Evolutionary conservation across 2,113 vertebrate genomes (phyloP).

Genomic region (Psilopogon haemacephalus): DNA sequence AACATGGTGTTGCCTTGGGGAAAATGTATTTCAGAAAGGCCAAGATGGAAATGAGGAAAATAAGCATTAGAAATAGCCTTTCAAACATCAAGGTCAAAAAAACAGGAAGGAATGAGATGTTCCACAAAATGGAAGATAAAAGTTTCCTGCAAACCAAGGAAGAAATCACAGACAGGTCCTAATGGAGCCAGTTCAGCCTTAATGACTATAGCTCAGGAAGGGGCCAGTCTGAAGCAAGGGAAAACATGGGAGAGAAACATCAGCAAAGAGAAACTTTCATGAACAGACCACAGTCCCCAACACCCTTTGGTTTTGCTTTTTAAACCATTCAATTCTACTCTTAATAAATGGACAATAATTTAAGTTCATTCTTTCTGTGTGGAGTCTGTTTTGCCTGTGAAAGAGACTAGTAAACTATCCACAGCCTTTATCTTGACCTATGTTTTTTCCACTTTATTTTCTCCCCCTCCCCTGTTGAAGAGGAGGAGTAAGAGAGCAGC

Average conservation of each 20-base stretch:
- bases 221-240: background rate
- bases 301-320: background rate
- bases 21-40: background rate
- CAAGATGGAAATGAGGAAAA: background rate
- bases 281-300: background rate
- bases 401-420: background rate
- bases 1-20: accelerated
- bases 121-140: background rate
- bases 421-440: background rate
- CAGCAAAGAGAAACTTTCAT: background rate
- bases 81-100: background rate
- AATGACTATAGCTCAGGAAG: background rate
- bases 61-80: background rate
- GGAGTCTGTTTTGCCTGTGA: background rate
- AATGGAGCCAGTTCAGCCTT: background rate
- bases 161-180: background rate
- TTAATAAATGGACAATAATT: background rate
- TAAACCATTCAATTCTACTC: background rate
- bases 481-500: background rate
- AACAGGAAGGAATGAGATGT: background rate
- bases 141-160: background rate
- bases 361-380: background rate
- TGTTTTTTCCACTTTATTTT: background rate
- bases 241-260: background rate
- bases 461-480: background rate